A percentile compares a stretch with the other conserved stretches of the same genome.
Conservation (phyloP, 2,113 vertebrate genomes). For the Plectropomus leopardus region DNA sequence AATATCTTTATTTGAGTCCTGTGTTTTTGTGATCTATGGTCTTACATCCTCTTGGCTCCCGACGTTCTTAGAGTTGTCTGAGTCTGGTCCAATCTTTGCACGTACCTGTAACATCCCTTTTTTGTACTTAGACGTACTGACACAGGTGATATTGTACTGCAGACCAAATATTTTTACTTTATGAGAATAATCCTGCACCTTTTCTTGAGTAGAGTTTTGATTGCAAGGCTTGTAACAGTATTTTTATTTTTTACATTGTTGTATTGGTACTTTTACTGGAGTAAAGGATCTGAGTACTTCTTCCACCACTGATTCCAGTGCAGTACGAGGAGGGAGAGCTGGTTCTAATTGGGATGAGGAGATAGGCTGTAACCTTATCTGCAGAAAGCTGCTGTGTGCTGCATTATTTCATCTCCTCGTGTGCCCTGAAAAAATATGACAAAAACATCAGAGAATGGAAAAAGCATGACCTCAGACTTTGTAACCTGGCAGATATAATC, state of each 20-base stretch:
- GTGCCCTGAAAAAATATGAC: slow-evolving; percentile 71
- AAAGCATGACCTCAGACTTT: slow-evolving; percentile 81
- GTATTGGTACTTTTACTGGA: background rate
- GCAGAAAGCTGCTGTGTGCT: slow-evolving; percentile 66
- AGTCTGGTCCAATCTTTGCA: too few species aligned
- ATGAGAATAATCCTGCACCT: background rate
- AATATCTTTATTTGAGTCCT: too few species aligned
- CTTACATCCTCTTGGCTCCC: too few species aligned
- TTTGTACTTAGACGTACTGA: too few species aligned
- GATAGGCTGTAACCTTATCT: slow-evolving; percentile 73
- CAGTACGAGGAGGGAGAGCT: slow-evolving; percentile 53
- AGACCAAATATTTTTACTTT: background rate
- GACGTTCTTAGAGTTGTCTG: too few species aligned
- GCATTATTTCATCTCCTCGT: slow-evolving; percentile 79
- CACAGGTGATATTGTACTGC: background rate
- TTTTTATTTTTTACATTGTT: background rate
- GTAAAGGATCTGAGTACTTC: background rate
- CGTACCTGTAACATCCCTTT: too few species aligned
- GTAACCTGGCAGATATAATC: slow-evolving; percentile 81
- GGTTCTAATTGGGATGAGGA: slow-evolving; percentile 74
- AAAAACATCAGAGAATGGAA: slow-evolving; percentile 75
- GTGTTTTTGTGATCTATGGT: too few species aligned
- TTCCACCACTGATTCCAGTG: slow-evolving; percentile 20
- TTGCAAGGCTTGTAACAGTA: background rate
- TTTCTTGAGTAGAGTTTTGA: background rate